Evolutionary conservation across 2,113 vertebrate species (phyloP).

Genomic region (Danio rerio): GRCz12tu NC_133186.1:29646001-29646500

Average conservation of each 20-base stretch:
- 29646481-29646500: slow-evolving; percentile 37
- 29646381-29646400: slow-evolving; percentile 66
- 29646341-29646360: slow-evolving; percentile 58
- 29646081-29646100: slow-evolving; percentile 50
- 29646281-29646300: slow-evolving; percentile 49
- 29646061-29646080: slow-evolving; percentile 45
- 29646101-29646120: slow-evolving; percentile 38
- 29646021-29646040: slow-evolving; percentile 41
- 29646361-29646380: slow-evolving; percentile 56
- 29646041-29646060: slow-evolving; percentile 41
- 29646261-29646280: slow-evolving; percentile 39
- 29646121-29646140: slow-evolving; percentile 44
- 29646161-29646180: slow-evolving; percentile 54
- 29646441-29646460: slow-evolving; percentile 67
- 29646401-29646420: slow-evolving; percentile 65
- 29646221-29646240: background rate
- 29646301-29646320: slow-evolving; percentile 21
- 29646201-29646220: slow-evolving; percentile 10
- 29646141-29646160: slow-evolving; percentile 40
- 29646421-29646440: slow-evolving; percentile 70
- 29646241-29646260: slow-evolving; percentile 22
- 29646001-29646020: slow-evolving; percentile 42
- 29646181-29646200: slow-evolving; percentile 21
- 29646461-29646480: slow-evolving; percentile 50
- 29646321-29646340: slow-evolving; percentile 42